Base-by-base conservation (phyloP, 2,113 vertebrate species). In the Chrysochloris asiatica region DNA sequence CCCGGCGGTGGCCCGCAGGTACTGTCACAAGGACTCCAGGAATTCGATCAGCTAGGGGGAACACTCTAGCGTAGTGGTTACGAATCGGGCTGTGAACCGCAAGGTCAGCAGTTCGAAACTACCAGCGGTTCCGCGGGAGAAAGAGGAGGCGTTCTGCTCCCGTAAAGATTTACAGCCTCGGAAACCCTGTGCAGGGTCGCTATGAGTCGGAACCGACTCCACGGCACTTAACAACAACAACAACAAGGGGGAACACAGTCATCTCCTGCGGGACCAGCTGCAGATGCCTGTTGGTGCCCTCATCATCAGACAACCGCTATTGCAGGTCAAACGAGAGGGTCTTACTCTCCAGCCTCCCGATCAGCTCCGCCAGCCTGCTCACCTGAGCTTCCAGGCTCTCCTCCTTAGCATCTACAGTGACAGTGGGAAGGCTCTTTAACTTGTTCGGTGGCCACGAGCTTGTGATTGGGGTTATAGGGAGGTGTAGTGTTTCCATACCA, bases 301-400 rank as follows among this genome's bases (percentile, higher is more conserved):
- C 99, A 22, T 98, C 98, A 94, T 99, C 99, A 0, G 98, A 99
- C 96, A 99, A 98, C 96, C 98, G 98, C 98, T 99, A 99, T 96
- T 99, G 99, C 97, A 99, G 98, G 97, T 99, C 99, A 95, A 99
- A 98, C 98, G 98, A 99, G 87, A 99, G 98, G 2, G 99, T 98
- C 99, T 99, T 99, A 96, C 98, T 99, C 97, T 99, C 99, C 97
- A 99, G 98, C 85, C 98, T 98, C 93, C 99, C 98, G 2, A 99
- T 99, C 45, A 99, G 97, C 88, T 99, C 98, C 0, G 99, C 99
- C 97, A 99, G 95, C 69, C 99, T 98, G 97, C 98, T 99, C 96
- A 99, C 98, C 97, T 99, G 99, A 14, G 97, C 97, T 69, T 99
- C 99, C 95, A 99, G 98, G 50, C 99, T 98, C 76, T 99, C 99